Evolutionary conservation across 2,797 vertebrate species (phyloP), one percentile per base, ranked within the genome.

Genomic region (Oreortyx pictus): DNA sequence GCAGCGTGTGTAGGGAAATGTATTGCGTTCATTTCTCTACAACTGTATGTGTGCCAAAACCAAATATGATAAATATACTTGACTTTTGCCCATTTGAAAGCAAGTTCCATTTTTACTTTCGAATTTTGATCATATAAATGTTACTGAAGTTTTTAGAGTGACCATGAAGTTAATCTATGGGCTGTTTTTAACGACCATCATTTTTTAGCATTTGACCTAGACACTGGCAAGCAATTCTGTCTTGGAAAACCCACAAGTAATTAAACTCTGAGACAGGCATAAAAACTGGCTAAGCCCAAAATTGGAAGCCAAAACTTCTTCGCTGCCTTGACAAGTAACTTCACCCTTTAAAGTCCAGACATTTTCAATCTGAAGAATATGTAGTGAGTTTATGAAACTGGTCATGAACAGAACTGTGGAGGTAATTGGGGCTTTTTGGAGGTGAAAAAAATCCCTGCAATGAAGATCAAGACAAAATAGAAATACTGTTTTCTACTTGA

Each of bases 161-260:
- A 41, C 19, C 56, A 60, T 46, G 8, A 23, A 65, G 29, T 81
- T 91, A 44, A 14, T 61, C 33, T 64, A 18, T 76, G 43, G 8
- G 11, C 47, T 92, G n/a, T 73, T 47, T 62, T 66, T 73, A 52
- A 56, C 11, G 25, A 62, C 15, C 11, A 41, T 83, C 5, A 33
- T 56, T 92, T 92, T 83, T 91, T 24, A 82, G 64, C 50, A 52
- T 43, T 84, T 94, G 70, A 60, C 54, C 5, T 14, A 64, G 35
- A 33, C 12, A 16, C 22, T 84, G 52, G 64, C 24, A 79, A 81
- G 56, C 57, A 82, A 60, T 88, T 19, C 47, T 14, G 31, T 56
- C 33, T 16, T 89, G 54, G 37, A 92, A 93, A 88, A 83, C 10
- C 15, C 64, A 52, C n/a, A 60, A 76, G 35, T 8, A 84, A 46